phyloP scores from a whole-genome alignment of 2,797 vertebrate genomes.

The Liasis olivaceus region DNA sequence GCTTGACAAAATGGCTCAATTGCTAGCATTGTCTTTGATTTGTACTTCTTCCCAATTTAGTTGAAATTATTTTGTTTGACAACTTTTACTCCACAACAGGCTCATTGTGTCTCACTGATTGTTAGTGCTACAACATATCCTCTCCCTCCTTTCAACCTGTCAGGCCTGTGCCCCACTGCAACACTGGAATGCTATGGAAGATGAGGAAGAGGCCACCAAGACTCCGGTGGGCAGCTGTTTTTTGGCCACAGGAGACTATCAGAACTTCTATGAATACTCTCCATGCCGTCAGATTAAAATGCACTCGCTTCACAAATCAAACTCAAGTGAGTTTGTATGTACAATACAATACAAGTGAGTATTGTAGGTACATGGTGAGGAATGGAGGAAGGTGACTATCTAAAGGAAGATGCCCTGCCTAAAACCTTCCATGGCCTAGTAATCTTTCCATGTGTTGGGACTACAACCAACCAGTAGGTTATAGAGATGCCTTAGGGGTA shows the following conservation, averaged over 20 bases:
- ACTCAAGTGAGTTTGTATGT: too few species aligned
- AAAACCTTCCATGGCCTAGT: background rate
- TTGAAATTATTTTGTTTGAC: background rate
- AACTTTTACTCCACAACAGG: background rate
- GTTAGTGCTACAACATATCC: background rate
- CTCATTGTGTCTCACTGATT: background rate
- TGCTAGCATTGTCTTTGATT: background rate
- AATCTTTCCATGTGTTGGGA: background rate
- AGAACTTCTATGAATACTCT: background rate
- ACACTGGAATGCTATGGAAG: slow-evolving; percentile 1
- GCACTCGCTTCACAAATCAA: background rate
- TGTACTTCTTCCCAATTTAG: background rate
- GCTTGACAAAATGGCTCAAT: background rate
- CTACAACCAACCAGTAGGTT: background rate
- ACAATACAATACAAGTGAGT: background rate
- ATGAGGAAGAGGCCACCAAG: background rate
- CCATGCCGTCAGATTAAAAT: background rate
- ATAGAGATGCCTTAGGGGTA: background rate
- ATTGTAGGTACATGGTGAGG: background rate
- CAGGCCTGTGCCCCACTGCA: slow-evolving; percentile 29
- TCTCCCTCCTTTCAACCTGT: background rate
- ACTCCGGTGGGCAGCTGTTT: slow-evolving; percentile 23
- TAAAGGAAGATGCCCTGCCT: background rate
- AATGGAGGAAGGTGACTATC: background rate
- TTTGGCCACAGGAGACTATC: background rate